phyloP scores from a whole-genome alignment of 2,888 invertebrate species.

The Cosmorhoe ocellata region DNA sequence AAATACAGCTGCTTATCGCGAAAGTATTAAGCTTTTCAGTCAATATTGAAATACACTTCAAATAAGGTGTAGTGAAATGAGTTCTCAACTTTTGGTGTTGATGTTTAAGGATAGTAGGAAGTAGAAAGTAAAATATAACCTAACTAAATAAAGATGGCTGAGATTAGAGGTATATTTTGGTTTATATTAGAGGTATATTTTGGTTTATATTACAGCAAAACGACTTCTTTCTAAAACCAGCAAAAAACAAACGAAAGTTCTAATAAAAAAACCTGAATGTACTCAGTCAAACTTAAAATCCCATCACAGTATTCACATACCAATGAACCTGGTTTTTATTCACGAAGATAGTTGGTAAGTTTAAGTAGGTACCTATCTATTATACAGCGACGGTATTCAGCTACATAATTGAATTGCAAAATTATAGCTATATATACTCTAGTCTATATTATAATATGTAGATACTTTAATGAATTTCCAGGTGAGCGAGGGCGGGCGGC shows the following conservation, averaged over 20 bases:
- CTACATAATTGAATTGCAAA: conserved; percentile 21
- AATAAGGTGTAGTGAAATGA: background rate
- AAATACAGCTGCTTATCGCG: conserved; percentile 32
- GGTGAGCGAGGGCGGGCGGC: conserved; percentile 67
- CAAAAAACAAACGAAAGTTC: too few relatives aligned
- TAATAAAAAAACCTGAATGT: too few relatives aligned
- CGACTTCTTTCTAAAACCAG: too few relatives aligned
- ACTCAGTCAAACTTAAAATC: too few relatives aligned
- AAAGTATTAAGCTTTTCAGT: conserved; percentile 14
- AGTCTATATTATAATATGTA: conserved; percentile 22
- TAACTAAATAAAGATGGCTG: too few relatives aligned
- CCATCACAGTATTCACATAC: too few relatives aligned
- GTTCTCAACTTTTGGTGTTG: background rate
- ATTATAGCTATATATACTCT: conserved; percentile 22
- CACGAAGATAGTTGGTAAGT: background rate
- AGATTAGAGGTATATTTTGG: too few relatives aligned
- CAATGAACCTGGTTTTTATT: background rate
- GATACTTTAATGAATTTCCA: conserved; percentile 58
- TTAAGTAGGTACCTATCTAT: background rate
- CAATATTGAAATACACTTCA: conserved; percentile 5
- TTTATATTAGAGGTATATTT: too few relatives aligned
- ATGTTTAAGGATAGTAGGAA: background rate
- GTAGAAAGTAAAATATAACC: too few relatives aligned
- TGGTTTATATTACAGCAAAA: too few relatives aligned
- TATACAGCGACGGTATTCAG: conserved; percentile 3